Percentiles rank a stretch among this genome's conserved stretches.
phyloP scores from a whole-genome alignment of 2,888 invertebrate genomes.

The Colostygia pectinataria region DNA sequence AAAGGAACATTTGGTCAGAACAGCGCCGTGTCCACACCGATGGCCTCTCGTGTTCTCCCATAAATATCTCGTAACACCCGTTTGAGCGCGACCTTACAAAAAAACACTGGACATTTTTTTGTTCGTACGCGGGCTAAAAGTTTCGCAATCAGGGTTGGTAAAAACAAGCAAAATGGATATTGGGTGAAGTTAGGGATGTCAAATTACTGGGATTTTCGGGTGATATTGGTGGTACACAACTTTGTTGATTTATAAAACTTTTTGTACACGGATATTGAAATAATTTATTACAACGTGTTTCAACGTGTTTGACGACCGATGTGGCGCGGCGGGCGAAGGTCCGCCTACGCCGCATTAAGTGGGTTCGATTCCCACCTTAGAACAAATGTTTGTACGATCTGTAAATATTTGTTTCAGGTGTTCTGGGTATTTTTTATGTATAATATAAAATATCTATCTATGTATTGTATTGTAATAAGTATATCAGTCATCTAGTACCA shows the following conservation, averaged over 20 bases:
- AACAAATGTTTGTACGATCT: too few species aligned
- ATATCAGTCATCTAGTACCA: too few species aligned
- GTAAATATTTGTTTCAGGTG: too few species aligned
- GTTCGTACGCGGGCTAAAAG: constrained; percentile 53
- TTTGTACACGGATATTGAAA: not conserved
- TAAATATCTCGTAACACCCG: constrained; percentile 70
- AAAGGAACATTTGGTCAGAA: constrained; percentile 47
- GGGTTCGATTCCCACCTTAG: too few species aligned
- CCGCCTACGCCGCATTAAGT: too few species aligned
- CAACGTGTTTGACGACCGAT: too few species aligned
- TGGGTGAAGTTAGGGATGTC: constrained; percentile 29
- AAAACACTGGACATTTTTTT: constrained; percentile 62
- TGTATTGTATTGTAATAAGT: too few species aligned
- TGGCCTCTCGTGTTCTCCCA: constrained; percentile 60
- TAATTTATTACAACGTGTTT: too few species aligned
- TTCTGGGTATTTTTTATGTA: too few species aligned
- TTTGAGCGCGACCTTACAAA: constrained; percentile 52
- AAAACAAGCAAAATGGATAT: constrained; percentile 56
- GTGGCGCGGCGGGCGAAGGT: too few species aligned
- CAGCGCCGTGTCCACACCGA: constrained; percentile 50
- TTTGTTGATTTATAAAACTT: constrained; percentile 1
- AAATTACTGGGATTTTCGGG: constrained; percentile 19
- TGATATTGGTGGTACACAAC: constrained; percentile 13
- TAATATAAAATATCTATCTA: too few species aligned
- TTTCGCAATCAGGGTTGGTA: constrained; percentile 65